A percentile compares a stretch with the other conserved stretches of the same genome.
Evolutionary conservation across 2,888 invertebrate genomes (phyloP).

Genomic region (Cylloceria caligata): DNA sequence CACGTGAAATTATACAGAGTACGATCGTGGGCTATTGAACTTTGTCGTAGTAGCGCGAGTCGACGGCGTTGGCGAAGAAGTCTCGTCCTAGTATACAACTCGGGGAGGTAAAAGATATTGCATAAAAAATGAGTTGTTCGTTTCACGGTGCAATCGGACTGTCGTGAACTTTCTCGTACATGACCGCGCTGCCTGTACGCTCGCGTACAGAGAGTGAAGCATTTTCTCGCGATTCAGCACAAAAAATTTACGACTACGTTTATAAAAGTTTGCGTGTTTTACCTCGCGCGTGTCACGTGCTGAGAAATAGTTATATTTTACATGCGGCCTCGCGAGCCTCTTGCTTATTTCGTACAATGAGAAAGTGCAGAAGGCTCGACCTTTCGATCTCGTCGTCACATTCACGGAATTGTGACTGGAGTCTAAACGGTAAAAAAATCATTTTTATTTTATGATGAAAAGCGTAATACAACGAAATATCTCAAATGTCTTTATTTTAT

Average conservation of each 20-base stretch:
- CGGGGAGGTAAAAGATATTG: conserved; percentile 55
- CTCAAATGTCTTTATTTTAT: too few species aligned
- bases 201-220: not conserved
- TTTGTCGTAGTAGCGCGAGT: conserved; percentile 50
- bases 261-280: conserved; percentile 67
- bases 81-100: not conserved
- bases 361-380: not conserved
- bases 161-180: conserved; percentile 10
- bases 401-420: not conserved
- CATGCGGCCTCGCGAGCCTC: conserved; percentile 23
- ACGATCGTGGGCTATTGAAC: conserved; percentile 61
- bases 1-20: conserved; percentile 29
- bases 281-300: conserved; percentile 55
- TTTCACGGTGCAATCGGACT: conserved; percentile 56
- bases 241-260: conserved; percentile 58
- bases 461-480: not conserved
- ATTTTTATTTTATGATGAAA: not conserved
- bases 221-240: conserved; percentile 60
- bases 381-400: not conserved
- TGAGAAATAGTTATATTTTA: conserved; percentile 64
- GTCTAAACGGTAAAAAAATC: not conserved
- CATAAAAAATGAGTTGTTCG: conserved; percentile 65
- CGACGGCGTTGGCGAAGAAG: conserved; percentile 13
- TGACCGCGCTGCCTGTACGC: not conserved
- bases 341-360: not conserved